phyloP scores from a whole-genome alignment of 2,797 vertebrate genomes.

The Sebastes miniatus region DNA sequence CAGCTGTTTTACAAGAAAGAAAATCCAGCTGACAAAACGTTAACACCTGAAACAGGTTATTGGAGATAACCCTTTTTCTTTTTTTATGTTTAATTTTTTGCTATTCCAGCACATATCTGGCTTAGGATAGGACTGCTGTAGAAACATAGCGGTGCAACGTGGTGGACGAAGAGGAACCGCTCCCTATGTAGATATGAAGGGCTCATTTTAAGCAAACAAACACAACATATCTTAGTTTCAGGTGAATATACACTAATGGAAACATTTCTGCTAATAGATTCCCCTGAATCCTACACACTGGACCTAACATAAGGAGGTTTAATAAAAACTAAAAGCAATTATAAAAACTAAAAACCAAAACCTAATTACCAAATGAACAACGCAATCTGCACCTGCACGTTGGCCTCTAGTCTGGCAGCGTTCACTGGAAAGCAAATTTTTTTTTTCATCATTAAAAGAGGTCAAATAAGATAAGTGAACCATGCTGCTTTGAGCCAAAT shows the following conservation, averaged over 20 bases:
- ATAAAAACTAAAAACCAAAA: neutral
- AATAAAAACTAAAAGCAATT: neutral
- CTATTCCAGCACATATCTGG: neutral
- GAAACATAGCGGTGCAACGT: neutral
- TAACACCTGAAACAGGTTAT: neutral
- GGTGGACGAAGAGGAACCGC: neutral
- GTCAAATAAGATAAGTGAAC: neutral
- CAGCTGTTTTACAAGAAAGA: neutral
- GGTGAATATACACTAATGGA: neutral
- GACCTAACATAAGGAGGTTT: too few species aligned
- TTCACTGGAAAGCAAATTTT: neutral
- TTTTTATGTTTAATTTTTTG: neutral
- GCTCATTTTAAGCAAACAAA: neutral
- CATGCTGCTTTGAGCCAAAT: neutral
- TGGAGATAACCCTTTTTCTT: neutral
- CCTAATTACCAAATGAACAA: neutral
- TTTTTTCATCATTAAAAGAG: neutral
- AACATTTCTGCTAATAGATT: neutral
- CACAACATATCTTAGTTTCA: neutral
- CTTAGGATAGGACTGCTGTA: neutral
- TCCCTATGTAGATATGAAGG: neutral
- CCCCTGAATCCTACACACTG: too few species aligned
- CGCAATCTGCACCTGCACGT: neutral
- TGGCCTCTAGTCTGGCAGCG: neutral
- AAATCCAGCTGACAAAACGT: neutral